Base-by-base conservation (phyloP, 2,888 invertebrate species). In the Carcina quercana region DNA sequence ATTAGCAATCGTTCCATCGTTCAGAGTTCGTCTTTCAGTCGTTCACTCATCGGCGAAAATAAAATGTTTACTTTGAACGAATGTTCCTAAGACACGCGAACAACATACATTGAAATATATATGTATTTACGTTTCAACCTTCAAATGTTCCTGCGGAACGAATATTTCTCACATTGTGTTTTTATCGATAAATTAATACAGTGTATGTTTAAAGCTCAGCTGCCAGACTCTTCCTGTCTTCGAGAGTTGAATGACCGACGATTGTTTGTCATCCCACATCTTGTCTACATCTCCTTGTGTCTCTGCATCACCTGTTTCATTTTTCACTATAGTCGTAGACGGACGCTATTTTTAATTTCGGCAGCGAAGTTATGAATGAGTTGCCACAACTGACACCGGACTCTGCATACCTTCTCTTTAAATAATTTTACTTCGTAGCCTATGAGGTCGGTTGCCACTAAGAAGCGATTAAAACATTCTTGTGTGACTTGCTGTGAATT, bases 241-340 rank as follows among this genome's bases (percentile, higher is more conserved):
- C 7, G 8, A 13, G 38, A 50, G 56, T 52, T 53, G 47, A 55
- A 42, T 33, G 53, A 41, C 51, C 56, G 36, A 14, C 14, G 40
- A 31, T 30, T 31, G 37, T 37, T 43, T 71, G 71, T 73, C 72
- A 70, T 67, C 64, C 59, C 58, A 64, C 62, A 59, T 62, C 57
- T 50, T 54, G 61, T 62, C 56, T 60, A 57, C 58, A 51, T 50
- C 42, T 45, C 42, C 43, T 45, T 52, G 46, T 49, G 53, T 59
- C 56, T 57, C 45, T 47, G 53, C 58, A 63, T 72, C 69, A 76
- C 70, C 71, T 78, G 74, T 68, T 71, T 70, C 53, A 73, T 70
- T 72, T 74, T 70, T 72, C 68, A 70, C 67, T 69, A 70, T 65
- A 53, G 62, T 54, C 40, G 60, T 50, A 52, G 56, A 59, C 59